Evolutionary conservation across 2,888 invertebrate genomes (phyloP).

Genomic region (Nomada ferruginata): DNA sequence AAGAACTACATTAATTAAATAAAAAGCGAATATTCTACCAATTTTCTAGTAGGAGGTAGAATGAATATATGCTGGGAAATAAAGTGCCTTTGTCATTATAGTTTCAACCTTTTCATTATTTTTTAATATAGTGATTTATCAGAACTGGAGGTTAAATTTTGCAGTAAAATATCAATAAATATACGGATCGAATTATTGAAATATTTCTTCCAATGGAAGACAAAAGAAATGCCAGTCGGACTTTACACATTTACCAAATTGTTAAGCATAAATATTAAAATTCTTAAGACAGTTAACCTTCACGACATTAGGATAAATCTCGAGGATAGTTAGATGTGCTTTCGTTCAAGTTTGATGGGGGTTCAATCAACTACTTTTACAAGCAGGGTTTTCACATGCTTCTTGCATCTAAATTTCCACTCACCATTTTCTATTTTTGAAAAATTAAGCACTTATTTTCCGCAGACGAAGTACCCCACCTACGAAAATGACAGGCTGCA

Average conservation of each 20-base stretch:
- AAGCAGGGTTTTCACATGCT: slow-evolving; percentile 50
- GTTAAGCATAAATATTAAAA: slow-evolving; percentile 40
- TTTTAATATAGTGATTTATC: background rate
- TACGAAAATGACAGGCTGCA: slow-evolving; percentile 22
- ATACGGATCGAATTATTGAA: background rate
- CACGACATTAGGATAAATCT: slow-evolving; percentile 35
- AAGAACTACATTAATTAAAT: slow-evolving; percentile 8
- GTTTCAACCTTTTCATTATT: background rate
- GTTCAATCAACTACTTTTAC: slow-evolving; percentile 26
- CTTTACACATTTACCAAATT: slow-evolving; percentile 18
- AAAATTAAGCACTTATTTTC: slow-evolving; percentile 34
- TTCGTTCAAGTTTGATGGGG: slow-evolving; percentile 22
- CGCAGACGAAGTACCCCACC: slow-evolving; percentile 24
- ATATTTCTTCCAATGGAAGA: background rate
- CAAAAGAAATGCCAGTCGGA: slow-evolving; percentile 15
- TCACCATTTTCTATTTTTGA: slow-evolving; percentile 62
- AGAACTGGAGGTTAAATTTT: slow-evolving; percentile 27
- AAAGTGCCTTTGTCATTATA: background rate
- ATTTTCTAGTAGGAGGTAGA: background rate
- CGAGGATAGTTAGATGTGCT: slow-evolving; percentile 18
- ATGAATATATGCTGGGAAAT: background rate
- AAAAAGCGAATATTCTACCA: slow-evolving; percentile 11
- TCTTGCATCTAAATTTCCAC: slow-evolving; percentile 17
- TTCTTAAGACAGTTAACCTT: slow-evolving; percentile 55
- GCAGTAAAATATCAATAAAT: background rate